Evolutionary conservation across 2,888 invertebrate species (phyloP).

Genomic region (Ellobium chinense): DNA sequence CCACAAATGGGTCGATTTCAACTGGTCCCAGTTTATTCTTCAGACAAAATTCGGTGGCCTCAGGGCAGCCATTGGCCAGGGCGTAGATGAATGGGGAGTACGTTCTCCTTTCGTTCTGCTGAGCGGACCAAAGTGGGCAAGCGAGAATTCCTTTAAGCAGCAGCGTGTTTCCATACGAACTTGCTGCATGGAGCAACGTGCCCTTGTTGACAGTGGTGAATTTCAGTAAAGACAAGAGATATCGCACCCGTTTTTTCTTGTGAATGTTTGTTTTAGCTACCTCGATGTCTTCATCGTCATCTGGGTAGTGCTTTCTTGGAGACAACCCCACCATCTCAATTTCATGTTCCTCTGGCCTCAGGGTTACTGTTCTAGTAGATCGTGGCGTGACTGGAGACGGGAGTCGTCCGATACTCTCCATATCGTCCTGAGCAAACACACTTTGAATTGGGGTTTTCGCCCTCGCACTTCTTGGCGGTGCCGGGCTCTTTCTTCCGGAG

Average conservation of each 20-base stretch:
- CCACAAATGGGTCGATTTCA: constrained; percentile 27
- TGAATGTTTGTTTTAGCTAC: constrained; percentile 5
- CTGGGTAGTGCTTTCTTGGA: constrained; percentile 10
- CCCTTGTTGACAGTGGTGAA: constrained; percentile 22
- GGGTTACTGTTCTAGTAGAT: background rate
- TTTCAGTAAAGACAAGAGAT: constrained; percentile 27
- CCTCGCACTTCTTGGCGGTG: background rate
- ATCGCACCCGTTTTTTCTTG: constrained; percentile 31
- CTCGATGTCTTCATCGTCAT: constrained; percentile 7
- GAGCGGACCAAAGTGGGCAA: constrained; percentile 9
- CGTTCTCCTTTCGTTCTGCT: background rate
- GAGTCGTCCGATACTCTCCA: constrained; percentile 22
- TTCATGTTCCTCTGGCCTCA: background rate
- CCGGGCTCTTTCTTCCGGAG: background rate
- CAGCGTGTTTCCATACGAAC: constrained; percentile 11
- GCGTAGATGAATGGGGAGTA: constrained; percentile 40
- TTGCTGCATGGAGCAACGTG: constrained; percentile 28
- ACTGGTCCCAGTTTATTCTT: constrained; percentile 24
- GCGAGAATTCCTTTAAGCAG: constrained; percentile 23
- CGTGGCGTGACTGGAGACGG: constrained; percentile 2
- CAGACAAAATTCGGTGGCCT: constrained; percentile 19
- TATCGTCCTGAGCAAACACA: constrained; percentile 4
- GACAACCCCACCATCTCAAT: background rate
- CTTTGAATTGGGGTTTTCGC: background rate
- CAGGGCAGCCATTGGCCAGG: constrained; percentile 26